These are phyloP conservation scores for Eremophila alpestris DNA, from an alignment of 2,797 vertebrate genomes.

Conservation along the genomic window DNA sequence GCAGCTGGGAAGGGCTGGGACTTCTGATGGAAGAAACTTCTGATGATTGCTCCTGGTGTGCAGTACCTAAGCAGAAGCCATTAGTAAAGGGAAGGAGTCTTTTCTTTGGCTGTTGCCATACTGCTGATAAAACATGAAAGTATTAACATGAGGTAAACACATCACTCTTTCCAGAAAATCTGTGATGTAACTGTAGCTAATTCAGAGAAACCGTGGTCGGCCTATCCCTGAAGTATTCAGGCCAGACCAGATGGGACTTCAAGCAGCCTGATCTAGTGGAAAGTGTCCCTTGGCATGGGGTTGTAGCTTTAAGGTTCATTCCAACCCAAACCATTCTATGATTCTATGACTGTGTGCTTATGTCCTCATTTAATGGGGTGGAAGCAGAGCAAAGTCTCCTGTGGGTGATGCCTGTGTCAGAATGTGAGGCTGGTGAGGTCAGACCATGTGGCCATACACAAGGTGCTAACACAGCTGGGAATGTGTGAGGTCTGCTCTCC, in stretches of 20 bases:
- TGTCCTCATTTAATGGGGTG: neutral
- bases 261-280: neutral
- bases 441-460: neutral
- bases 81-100: neutral
- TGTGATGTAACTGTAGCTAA: neutral
- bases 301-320: neutral
- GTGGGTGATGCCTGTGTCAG: neutral
- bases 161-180: neutral
- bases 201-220: neutral
- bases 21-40: neutral
- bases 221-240: neutral
- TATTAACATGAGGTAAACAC: neutral
- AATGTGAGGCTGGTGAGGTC: neutral
- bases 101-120: neutral
- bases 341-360: neutral
- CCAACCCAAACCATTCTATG: neutral
- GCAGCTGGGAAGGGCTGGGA: neutral
- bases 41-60: neutral
- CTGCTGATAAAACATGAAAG: neutral
- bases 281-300: neutral
- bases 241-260: neutral
- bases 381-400: rapidly evolving
- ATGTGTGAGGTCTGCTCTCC: neutral
- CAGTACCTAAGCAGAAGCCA: neutral
- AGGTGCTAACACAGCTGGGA: neutral